Conservation (phyloP, 92 coral and sea anemone species). For the Diadumene lineata region DNA sequence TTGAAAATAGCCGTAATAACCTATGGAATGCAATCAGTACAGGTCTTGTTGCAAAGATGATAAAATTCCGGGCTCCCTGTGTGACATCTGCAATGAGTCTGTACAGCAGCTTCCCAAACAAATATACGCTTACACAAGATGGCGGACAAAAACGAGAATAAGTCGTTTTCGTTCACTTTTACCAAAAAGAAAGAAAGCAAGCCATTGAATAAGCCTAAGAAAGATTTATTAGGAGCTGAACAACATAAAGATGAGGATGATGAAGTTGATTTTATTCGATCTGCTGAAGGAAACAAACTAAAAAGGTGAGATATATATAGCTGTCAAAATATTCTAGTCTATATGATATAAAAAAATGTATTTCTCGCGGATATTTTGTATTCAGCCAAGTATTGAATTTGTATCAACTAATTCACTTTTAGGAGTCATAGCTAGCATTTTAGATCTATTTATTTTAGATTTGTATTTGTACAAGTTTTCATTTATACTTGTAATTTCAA, state of each 20-base stretch:
- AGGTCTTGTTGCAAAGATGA: too few species aligned
- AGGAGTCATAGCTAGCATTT: too few species aligned
- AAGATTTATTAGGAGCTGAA: slow-evolving; percentile 28
- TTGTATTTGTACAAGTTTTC: too few species aligned
- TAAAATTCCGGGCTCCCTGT: neutral
- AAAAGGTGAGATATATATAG: slow-evolving; percentile 51
- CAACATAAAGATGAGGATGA: slow-evolving; percentile 21
- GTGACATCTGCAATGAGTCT: neutral
- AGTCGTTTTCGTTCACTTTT: slow-evolving; percentile 53
- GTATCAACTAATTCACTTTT: too few species aligned
- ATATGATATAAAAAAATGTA: too few species aligned
- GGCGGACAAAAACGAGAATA: slow-evolving; percentile 50
- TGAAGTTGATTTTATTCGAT: slow-evolving; percentile 77
- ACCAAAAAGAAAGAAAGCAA: slow-evolving; percentile 50
- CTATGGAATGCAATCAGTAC: too few species aligned
- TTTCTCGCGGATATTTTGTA: too few species aligned
- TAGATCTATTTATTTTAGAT: too few species aligned
- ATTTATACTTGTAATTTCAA: too few species aligned
- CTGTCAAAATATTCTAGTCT: neutral
- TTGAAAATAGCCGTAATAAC: too few species aligned
- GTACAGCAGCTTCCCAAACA: slow-evolving; percentile 28
- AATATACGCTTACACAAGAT: slow-evolving; percentile 26
- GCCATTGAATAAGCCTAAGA: slow-evolving; percentile 17
- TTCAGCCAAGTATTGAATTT: too few species aligned
- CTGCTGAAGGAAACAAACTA: slow-evolving; percentile 90